phyloP scores from a whole-genome alignment of 2,797 vertebrate species.

The Halcyon leucocephala region DNA sequence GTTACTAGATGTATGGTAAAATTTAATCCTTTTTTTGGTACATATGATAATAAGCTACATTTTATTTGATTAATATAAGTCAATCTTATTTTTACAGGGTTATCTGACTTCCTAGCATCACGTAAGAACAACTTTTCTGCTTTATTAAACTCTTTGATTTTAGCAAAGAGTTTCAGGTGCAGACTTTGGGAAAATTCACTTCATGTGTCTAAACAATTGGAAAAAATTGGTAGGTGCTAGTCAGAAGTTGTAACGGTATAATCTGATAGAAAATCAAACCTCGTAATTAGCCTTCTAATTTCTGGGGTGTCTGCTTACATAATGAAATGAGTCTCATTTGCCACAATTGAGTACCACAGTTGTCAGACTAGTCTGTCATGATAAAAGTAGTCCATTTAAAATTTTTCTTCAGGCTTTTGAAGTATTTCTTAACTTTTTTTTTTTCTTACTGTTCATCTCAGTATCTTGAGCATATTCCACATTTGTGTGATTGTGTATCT shows the following conservation, averaged over 20 bases:
- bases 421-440: neutral
- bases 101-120: slow-evolving; percentile 90
- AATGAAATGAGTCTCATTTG: neutral
- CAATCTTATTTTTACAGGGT: slow-evolving; percentile 81
- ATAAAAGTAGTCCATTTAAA: neutral
- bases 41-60: neutral
- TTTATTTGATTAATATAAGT: slow-evolving; percentile 24
- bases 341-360: neutral
- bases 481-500: neutral
- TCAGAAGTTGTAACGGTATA: neutral
- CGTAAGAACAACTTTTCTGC: slow-evolving; percentile 84
- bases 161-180: slow-evolving; percentile 95
- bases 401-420: neutral
- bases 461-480: neutral
- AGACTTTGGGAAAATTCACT: slow-evolving; percentile 96
- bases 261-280: neutral
- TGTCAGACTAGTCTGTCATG: neutral
- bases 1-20: slow-evolving; percentile 91
- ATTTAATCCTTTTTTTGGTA: slow-evolving; percentile 3
- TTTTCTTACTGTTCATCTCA: neutral
- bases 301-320: neutral
- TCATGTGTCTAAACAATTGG: slow-evolving; percentile 93
- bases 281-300: neutral
- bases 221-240: slow-evolving; percentile 91
- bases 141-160: slow-evolving; percentile 88